A percentile compares a stretch with the other conserved stretches of the same genome.
phyloP scores from a whole-genome alignment of 2,888 invertebrate genomes.

The Anagyrus pseudococci region DNA sequence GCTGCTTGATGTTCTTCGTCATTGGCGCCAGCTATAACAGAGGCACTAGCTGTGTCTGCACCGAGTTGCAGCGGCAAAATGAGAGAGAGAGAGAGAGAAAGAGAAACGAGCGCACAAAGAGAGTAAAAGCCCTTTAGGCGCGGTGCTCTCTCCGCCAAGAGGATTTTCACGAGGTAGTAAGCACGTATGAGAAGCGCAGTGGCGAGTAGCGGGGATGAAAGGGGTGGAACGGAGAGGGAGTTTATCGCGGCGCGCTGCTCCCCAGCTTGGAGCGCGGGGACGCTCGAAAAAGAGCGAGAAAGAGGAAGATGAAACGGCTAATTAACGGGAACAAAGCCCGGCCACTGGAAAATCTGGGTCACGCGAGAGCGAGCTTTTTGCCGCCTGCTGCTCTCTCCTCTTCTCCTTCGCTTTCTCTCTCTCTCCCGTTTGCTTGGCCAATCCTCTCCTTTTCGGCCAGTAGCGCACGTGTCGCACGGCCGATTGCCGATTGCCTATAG shows the following conservation, averaged over 20 bases:
- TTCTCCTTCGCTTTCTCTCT: neutral
- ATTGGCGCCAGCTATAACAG: no score
- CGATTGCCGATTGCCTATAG: conserved; percentile 16
- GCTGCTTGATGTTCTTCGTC: no score
- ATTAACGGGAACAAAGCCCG: conserved; percentile 23
- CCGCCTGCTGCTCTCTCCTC: neutral
- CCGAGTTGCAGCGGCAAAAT: no score
- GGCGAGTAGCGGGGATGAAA: no score
- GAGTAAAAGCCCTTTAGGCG: neutral
- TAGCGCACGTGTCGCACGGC: conserved; percentile 24
- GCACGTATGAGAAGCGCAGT: neutral
- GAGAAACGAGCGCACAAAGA: neutral
- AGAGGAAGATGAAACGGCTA: conserved; percentile 29
- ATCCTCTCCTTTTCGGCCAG: conserved; percentile 5
- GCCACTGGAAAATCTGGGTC: conserved; percentile 31
- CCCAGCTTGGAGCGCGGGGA: neutral
- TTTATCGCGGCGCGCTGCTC: neutral
- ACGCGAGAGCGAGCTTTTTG: no score
- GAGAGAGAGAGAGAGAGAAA: neutral
- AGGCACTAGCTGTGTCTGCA: no score
- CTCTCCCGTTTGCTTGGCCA: neutral
- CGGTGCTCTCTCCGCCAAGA: no score
- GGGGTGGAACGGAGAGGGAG: no score
- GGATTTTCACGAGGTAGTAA: no score
- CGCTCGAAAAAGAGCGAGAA: neutral